Base-by-base conservation (phyloP, 1,140 invertebrate species). In the Adoxophyes honmai region DNA sequence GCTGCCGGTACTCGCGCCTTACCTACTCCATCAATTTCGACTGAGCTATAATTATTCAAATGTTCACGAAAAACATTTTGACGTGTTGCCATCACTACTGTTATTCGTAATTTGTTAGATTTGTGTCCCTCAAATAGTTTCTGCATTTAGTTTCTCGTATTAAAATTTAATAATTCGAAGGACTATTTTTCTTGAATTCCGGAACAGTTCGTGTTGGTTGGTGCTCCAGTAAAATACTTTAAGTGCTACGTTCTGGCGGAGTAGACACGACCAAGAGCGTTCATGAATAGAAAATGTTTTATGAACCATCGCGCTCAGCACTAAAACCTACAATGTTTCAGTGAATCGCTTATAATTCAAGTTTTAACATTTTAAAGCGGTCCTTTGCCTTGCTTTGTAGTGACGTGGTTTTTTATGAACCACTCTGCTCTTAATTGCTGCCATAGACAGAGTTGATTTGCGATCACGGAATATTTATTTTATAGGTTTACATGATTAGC, bases 361-460 rank as follows among this genome's bases (percentile, higher is more conserved):
- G 64, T 68, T 77, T 70, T 76, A 78, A 78, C 78, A 73, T 75
- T 82, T 85, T 82, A 81, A 85, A 71, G 70, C 69, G 57, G 73
- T 70, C 81, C 75, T 81, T 79, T 77, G 70, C 68, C 60, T 51
- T 52, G 2, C 51, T 59, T 42, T 60, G 44, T 57, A 55, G 54
- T 63, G 42, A 52, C 38, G 58, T 75, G 68, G 68, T 70, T 73
- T 76, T 52, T 52, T 15, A 52, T 34, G 70, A 72, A 68, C 70
- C 68, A 68, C 66, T 66, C 66, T 65, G 57, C 38, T 34, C 52
- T 48, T 48, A 48, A 48, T 48, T 48, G 42, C 42, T 48, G 42
- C 16, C 42, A 18, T n/a, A 48, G 15, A 16, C 42, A 18, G 42
- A 21, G 42, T 48, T 44, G 39, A n/a, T n/a, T n/a, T 28, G 6